These are phyloP conservation scores for Candidula unifasciata DNA, from an alignment of 2,888 invertebrate genomes.

Conservation along the genomic window DNA sequence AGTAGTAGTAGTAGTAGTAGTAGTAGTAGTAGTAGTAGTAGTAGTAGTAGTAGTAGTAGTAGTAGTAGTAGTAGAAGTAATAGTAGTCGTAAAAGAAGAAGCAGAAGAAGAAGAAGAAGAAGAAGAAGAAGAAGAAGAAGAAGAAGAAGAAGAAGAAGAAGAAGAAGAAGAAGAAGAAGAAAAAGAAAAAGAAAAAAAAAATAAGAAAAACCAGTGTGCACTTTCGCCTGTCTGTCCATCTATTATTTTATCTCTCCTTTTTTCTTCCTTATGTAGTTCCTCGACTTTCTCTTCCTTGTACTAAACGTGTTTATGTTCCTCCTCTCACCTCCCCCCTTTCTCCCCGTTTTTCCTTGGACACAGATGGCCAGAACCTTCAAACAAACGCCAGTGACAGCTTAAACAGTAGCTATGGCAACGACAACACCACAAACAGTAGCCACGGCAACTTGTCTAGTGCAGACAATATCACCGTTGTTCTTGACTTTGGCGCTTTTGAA, in stretches of 20 bases:
- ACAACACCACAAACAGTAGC: not conserved
- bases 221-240: too few species aligned
- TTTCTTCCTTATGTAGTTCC: too few species aligned
- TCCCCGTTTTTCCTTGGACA: not conserved
- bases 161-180: too few species aligned
- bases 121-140: too few species aligned
- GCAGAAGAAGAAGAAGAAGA: too few species aligned
- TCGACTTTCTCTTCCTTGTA: not conserved
- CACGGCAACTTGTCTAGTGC: not conserved
- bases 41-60: slow-evolving; percentile 1
- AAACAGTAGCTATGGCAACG: not conserved
- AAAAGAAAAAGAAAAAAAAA: too few species aligned
- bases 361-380: not conserved
- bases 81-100: not conserved
- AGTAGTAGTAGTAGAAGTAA: not conserved
- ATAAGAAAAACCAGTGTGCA: too few species aligned
- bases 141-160: too few species aligned
- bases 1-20: slow-evolving; percentile 41
- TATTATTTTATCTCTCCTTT: too few species aligned
- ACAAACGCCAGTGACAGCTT: not conserved
- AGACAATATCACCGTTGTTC: not conserved
- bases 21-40: slow-evolving; percentile 16
- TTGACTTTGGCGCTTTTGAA: slow-evolving; percentile 57
- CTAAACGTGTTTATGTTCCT: too few species aligned
- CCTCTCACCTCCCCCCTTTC: not conserved